Evolutionary conservation across 2,888 invertebrate species (phyloP), one percentile per base, ranked within the genome.

Genomic region (Tribolium freemani): DNA sequence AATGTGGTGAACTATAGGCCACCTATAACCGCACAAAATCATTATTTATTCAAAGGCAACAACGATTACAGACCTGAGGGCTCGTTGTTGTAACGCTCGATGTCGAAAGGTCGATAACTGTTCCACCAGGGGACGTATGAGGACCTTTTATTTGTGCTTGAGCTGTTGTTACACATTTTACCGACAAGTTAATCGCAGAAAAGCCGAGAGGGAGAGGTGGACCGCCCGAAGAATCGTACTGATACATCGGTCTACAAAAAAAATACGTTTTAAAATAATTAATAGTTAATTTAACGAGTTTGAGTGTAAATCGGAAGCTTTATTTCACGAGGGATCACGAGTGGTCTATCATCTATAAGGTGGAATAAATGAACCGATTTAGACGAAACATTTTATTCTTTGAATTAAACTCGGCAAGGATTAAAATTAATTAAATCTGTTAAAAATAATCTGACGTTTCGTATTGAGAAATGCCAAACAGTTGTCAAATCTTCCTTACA

Each of bases 21-120:
- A 92, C 92, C 92, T 93, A 89, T 82, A 87, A 63, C 66, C 66
- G 16, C 50, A 46, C 10, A 11, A 20, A 21, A 4, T 51, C 38
- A 64, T 64, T 16, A 64, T 67, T 54, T 11, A 54, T 66, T 38
- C 5, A 66, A 20, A 31, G 0, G 54, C 11, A 11, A 21, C 53
- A n/a, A 44, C 10, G 44, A 30, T 26, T 26, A 26, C n/a, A 38
- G 44, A 93, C 95, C 91, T 95, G 94, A 81, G 95, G 95, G 88
- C 95, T 95, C 79, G 92, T 91, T 53, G 93, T 93, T 56, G 93
- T 92, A 68, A 95, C 94, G 86, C 94, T 95, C 81, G 95, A 94
- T 76, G 95, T 94, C 79, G 95, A 95, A 61, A 95, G 90, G 87
- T 95, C 95, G 88, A 95, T 94, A 79, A 95, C 94, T 9, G 94